Evolutionary conservation across 2,797 vertebrate species (phyloP).

Genomic region (Carduelis carduelis): DNA sequence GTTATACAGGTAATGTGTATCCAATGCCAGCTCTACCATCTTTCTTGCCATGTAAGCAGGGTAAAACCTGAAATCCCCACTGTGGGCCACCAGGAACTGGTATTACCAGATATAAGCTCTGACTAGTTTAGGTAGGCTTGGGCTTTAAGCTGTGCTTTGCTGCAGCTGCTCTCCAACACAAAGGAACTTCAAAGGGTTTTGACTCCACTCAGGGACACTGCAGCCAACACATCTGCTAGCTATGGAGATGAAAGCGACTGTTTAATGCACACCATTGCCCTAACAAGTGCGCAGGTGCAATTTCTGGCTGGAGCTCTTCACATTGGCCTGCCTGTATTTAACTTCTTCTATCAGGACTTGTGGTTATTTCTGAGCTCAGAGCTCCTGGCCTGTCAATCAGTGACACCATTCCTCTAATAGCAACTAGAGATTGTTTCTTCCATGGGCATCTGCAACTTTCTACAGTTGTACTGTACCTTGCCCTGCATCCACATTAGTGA

Average conservation of each 20-base stretch:
- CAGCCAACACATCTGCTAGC: slow-evolving; percentile 30
- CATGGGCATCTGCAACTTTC: not conserved
- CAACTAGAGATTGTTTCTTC: not conserved
- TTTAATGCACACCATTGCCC: not conserved
- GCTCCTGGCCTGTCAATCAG: not conserved
- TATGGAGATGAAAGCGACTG: not conserved
- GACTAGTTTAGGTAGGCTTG: not conserved
- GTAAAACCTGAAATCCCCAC: not conserved
- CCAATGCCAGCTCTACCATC: not conserved
- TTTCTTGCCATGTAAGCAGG: not conserved
- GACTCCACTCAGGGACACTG: not conserved
- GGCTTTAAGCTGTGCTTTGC: not conserved
- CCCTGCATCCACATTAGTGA: not conserved
- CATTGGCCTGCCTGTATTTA: not conserved
- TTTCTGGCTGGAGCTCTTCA: not conserved
- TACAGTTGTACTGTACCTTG: not conserved
- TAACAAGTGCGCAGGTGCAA: not conserved
- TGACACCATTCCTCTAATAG: not conserved
- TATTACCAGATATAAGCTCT: not conserved
- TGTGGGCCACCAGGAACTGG: not conserved
- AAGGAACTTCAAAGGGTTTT: slow-evolving; percentile 7
- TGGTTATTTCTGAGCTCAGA: not conserved
- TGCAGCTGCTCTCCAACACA: not conserved
- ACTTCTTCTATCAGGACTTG: not conserved
- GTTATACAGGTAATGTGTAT: not conserved